Base-by-base conservation (phyloP, 2,113 vertebrate genomes). In the Ranitomeya imitator region DNA sequence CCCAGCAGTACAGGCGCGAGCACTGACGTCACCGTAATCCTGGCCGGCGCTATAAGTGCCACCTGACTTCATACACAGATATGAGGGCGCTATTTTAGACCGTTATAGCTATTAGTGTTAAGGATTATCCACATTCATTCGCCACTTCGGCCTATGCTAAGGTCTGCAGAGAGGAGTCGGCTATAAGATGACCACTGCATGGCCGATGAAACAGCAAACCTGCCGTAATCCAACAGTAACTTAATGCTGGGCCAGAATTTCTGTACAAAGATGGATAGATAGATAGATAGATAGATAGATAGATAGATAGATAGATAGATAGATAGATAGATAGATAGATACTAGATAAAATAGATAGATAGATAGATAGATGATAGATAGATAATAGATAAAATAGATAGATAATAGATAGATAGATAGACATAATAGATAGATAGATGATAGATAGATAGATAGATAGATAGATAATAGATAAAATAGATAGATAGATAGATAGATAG, bases 11-110 rank as follows among this genome's bases (percentile, higher is more conserved):
- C 51, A 15, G 63, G 37, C 59, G 85, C 61, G 19, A 18, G 21
- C n/a, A 45, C 69, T 73, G 51, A 67, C 71, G 82, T 85, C 87
- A 89, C 31, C 19, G 45, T 83, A 78, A 65, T 83, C 83, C 79
- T 63, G 54, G 55, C 45, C 61, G 59, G 23, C 80, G 12, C 87
- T 79, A 89, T 85, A 85, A 84, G 74, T 77, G 61, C 63, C 59
- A 73, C 82, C 87, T 88, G 83, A 88, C 59, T 76, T 88, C 81
- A 89, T 85, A 55, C 82, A 85, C 59, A 84, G 81, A 89, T 79
- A 85, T 76, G 71, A 77, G 37, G 60, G 45, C 61, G n/a, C 60
- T 85, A 89, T 89, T 89, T 89, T 51, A 77, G 87, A 88, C 79
- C 26, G 69, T 88, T 88, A 83, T 88, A 77, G 87, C 69, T 65